Conservation (phyloP, 2,888 invertebrate species). For the Trissolcus japonicus region DNA sequence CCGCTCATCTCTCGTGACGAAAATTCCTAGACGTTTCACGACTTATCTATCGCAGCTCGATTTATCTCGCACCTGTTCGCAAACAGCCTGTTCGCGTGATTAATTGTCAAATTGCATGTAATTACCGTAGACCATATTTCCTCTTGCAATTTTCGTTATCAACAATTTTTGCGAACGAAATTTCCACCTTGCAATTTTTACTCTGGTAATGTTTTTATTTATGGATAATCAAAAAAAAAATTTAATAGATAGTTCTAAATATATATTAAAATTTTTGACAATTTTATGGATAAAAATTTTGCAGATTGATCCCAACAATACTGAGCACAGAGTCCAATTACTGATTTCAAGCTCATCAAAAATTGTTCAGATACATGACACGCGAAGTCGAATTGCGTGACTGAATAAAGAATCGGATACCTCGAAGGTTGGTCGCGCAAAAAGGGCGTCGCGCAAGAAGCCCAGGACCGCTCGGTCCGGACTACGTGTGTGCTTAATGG, state of each 20-base stretch:
- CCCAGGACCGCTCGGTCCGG: background rate
- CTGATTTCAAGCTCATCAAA: background rate
- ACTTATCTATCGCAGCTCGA: slow-evolving; percentile 32
- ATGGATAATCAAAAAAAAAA: too few relatives aligned
- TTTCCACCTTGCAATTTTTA: too few relatives aligned
- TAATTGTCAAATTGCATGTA: slow-evolving; percentile 35
- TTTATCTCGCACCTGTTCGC: slow-evolving; percentile 42
- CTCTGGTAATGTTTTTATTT: too few relatives aligned
- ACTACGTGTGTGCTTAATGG: slow-evolving; percentile 67
- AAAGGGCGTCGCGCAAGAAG: background rate
- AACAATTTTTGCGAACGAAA: too few relatives aligned
- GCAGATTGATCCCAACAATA: too few relatives aligned
- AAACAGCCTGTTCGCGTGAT: slow-evolving; percentile 39
- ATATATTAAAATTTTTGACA: too few relatives aligned
- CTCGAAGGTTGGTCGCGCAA: slow-evolving; percentile 7
- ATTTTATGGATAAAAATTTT: too few relatives aligned
- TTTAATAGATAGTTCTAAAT: too few relatives aligned
- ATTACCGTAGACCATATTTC: slow-evolving; percentile 21
- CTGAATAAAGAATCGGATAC: slow-evolving; percentile 26
- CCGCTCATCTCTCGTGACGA: slow-evolving; percentile 14
- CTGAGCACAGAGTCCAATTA: too few relatives aligned
- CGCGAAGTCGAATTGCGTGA: slow-evolving; percentile 25
- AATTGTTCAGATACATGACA: background rate
- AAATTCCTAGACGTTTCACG: slow-evolving; percentile 31
- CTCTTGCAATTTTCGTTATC: background rate